These are phyloP conservation scores for Opisthocomus hoazin DNA, from an alignment of 2,113 vertebrate species.

Conservation along the genomic window DNA sequence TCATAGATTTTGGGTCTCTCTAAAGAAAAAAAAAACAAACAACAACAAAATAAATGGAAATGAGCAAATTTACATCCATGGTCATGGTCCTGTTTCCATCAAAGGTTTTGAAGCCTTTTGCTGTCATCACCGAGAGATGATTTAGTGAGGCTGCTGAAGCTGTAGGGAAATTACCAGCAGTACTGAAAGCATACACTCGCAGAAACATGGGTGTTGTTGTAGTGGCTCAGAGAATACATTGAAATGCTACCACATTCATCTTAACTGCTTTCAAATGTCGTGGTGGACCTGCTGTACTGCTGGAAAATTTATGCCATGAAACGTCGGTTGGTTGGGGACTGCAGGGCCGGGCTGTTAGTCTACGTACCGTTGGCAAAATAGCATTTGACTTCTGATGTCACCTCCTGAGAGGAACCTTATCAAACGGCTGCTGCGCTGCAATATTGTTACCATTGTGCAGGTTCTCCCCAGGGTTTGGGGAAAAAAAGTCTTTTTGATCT, in stretches of 20 bases:
- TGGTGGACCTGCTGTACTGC: not conserved
- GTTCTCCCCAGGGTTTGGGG: not conserved
- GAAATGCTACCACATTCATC: not conserved
- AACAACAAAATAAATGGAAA: not conserved
- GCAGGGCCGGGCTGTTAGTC: not conserved
- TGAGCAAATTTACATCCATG: not conserved
- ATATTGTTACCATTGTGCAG: not conserved
- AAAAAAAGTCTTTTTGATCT: not conserved
- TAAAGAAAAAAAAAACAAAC: constrained; percentile 15
- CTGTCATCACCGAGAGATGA: not conserved
- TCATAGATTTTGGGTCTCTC: constrained; percentile 85
- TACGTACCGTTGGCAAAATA: not conserved
- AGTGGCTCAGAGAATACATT: not conserved
- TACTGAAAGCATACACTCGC: not conserved
- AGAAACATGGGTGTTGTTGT: not conserved
- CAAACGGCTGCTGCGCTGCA: not conserved
- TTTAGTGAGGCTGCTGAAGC: not conserved
- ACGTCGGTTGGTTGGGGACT: not conserved
- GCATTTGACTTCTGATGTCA: not conserved
- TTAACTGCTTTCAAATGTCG: not conserved
- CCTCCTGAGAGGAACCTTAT: not conserved
- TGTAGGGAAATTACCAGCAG: not conserved
- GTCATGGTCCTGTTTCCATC: not conserved
- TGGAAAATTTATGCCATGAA: not conserved
- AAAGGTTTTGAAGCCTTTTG: not conserved